Conservation (phyloP, 2,113 vertebrate genomes). For the Aepyceros melampus region DNA sequence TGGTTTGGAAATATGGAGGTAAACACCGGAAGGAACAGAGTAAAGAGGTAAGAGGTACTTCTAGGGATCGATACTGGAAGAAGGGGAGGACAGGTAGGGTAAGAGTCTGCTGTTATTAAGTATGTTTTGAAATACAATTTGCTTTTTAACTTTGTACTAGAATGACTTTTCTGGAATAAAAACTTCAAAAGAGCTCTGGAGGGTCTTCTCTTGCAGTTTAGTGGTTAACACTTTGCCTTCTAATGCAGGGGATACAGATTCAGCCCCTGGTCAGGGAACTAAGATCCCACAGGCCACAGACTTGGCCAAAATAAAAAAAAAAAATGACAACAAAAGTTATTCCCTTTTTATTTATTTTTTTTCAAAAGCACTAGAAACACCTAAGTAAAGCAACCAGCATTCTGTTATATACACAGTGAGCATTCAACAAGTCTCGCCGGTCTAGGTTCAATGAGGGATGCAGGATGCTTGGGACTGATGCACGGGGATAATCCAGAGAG, state of each 20-base stretch:
- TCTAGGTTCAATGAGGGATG: no score
- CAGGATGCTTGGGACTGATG: no score
- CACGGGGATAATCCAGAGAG: no score
- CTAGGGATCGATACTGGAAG: not conserved
- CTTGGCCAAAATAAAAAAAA: not conserved
- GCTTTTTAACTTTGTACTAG: not conserved
- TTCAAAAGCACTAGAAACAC: not conserved
- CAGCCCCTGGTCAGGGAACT: not conserved
- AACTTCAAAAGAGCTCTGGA: not conserved
- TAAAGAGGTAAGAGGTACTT: not conserved
- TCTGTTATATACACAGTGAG: not conserved
- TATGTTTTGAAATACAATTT: not conserved
- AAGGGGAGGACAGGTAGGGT: not conserved
- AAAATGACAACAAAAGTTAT: not conserved
- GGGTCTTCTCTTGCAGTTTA: not conserved
- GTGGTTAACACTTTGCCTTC: not conserved
- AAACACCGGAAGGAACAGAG: not conserved
- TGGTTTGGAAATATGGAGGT: not conserved
- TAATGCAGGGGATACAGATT: not conserved
- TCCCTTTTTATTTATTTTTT: not conserved
- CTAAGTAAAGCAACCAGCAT: not conserved
- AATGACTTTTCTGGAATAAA: not conserved
- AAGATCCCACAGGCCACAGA: not conserved
- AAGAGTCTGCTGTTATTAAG: not conserved
- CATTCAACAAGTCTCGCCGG: not conserved